These are phyloP conservation scores for Plagodis pulveraria DNA, from an alignment of 2,888 invertebrate genomes.

Conservation along the genomic window DNA sequence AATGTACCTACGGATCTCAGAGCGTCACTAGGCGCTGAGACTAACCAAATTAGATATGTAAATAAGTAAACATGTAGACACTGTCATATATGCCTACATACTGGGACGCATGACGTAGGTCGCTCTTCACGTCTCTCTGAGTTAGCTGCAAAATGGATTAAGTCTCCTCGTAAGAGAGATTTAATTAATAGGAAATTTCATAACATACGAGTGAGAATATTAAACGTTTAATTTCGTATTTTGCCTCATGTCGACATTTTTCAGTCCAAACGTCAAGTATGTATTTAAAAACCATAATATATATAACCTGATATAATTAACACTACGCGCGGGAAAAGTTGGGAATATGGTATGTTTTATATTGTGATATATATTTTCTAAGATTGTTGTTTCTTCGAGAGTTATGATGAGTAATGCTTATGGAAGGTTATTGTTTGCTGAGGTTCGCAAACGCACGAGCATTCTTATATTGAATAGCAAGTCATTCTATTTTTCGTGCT, in stretches of 20 bases:
- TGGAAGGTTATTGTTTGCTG: too few species aligned
- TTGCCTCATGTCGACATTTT: constrained; percentile 23
- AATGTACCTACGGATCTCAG: background rate
- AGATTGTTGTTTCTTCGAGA: too few species aligned
- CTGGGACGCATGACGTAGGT: constrained; percentile 54
- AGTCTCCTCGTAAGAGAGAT: constrained; percentile 53
- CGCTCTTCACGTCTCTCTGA: constrained; percentile 53
- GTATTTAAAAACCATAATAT: background rate
- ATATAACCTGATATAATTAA: too few species aligned
- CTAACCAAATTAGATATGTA: constrained; percentile 30
- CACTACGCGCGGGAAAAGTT: too few species aligned
- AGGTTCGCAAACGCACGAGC: too few species aligned
- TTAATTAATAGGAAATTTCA: constrained; percentile 63
- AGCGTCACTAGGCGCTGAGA: constrained; percentile 1
- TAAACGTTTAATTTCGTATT: constrained; percentile 40
- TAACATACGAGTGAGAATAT: constrained; percentile 46
- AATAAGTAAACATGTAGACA: constrained; percentile 50
- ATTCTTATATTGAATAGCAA: too few species aligned
- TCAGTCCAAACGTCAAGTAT: constrained; percentile 18
- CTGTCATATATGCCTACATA: constrained; percentile 51
- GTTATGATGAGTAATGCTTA: too few species aligned
- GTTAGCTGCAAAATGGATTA: constrained; percentile 66
- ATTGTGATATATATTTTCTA: too few species aligned
- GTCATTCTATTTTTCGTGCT: too few species aligned
- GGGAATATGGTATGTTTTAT: too few species aligned